Base-by-base conservation (phyloP, 2,113 vertebrate genomes). In the Xyrauchen texanus region DNA sequence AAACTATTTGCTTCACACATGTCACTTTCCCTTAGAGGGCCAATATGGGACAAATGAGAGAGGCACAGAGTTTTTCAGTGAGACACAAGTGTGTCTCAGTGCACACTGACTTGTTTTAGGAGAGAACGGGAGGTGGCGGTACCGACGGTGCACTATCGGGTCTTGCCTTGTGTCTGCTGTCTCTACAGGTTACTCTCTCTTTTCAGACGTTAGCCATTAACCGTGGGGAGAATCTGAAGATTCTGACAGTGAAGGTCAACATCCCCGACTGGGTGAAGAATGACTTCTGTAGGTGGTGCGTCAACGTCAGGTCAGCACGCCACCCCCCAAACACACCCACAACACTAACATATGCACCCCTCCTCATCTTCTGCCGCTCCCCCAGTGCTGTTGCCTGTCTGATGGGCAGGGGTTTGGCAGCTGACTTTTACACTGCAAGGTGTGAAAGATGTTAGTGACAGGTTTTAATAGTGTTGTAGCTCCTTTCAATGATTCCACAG, bases 161-260 rank as follows among this genome's bases (percentile, higher is more conserved):
- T 46, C 68, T 84, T 15, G 70, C 80, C 13, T 70, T 90, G 83
- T 90, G 87, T 92, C 85, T 86, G 90, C 88, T 91, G 87, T 93
- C 85, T 94, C 65, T 93, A 84, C 77, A 86, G 85, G 91, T 86
- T 92, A 88, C 90, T 83, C 78, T 81, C 68, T 83, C 16, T 74
- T 58, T 91, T 64, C 92, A 99, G 97, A 97, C 95, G 78, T 90
- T 99, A 91, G 98, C 98, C 90, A 98, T 99, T 94, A 99, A 99
- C 92, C 95, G 98, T 93, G 98, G 98, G 89, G 98, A 99, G 93
- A 98, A 95, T 95, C 93, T 98, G 93, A 99, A 99, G 94, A 94
- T 99, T 89, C 87, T 99, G 93, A 96, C 95, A 83, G 97, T 98
- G 92, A 99, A 98, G 91, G 93, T 99, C 92, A 98, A 94, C 90